These are phyloP conservation scores for Cheilosia urbana DNA, from an alignment of 2,888 invertebrate species.

Conservation along the genomic window DNA sequence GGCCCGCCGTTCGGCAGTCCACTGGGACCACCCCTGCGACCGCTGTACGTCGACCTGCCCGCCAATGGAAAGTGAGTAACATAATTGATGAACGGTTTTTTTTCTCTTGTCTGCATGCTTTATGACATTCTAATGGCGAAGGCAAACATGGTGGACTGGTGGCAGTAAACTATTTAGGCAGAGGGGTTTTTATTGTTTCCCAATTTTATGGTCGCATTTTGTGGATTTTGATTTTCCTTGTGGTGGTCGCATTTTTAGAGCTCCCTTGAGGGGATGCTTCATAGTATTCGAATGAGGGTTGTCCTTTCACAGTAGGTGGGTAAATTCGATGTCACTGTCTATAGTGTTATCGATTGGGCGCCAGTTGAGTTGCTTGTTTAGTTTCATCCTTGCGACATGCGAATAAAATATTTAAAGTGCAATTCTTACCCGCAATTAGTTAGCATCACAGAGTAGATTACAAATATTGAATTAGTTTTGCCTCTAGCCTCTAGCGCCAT, in stretches of 20 bases:
- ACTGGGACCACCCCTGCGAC: slow-evolving; percentile 77
- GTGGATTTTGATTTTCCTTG: slow-evolving; percentile 28
- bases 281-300: no score
- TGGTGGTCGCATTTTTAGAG: background rate
- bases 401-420: no score
- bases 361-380: no score
- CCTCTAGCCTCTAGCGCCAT: background rate
- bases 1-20: slow-evolving; percentile 78
- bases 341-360: no score
- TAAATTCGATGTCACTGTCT: no score
- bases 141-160: slow-evolving; percentile 13
- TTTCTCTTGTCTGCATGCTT: background rate
- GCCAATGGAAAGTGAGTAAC: slow-evolving; percentile 78
- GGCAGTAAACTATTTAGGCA: slow-evolving; percentile 9
- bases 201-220: slow-evolving; percentile 24
- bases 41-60: slow-evolving; percentile 78
- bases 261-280: background rate
- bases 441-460: no score
- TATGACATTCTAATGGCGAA: background rate
- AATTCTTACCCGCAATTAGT: no score
- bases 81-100: slow-evolving; percentile 1
- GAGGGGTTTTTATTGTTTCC: slow-evolving; percentile 6
- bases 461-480: no score
- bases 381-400: no score
- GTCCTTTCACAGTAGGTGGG: no score